Evolutionary conservation across 2,113 vertebrate genomes (phyloP).

Genomic region (Pygoscelis adeliae): DNA sequence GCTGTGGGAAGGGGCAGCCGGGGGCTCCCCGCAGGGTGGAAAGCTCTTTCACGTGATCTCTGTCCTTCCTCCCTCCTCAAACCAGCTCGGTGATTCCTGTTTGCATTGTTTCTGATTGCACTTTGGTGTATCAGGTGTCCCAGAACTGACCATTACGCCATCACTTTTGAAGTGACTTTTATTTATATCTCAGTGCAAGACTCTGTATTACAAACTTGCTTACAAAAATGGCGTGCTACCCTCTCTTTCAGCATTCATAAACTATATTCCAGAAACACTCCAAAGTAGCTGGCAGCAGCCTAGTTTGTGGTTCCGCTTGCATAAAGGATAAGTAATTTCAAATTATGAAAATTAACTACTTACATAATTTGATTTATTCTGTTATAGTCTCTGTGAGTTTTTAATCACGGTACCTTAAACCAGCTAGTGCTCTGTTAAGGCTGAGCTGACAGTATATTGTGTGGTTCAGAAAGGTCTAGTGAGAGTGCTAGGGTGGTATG

Average conservation of each 20-base stretch:
- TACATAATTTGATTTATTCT: conserved; percentile 3
- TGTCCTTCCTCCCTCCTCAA: neutral
- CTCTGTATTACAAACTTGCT: neutral
- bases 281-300: neutral
- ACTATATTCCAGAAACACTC: neutral
- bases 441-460: neutral
- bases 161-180: neutral
- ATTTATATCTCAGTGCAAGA: neutral
- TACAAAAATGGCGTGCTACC: neutral
- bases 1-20: neutral
- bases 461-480: neutral
- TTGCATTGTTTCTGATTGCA: neutral
- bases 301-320: neutral
- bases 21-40: rapidly evolving
- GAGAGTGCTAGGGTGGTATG: neutral
- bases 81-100: neutral
- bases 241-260: neutral
- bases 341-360: neutral
- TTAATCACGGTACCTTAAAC: neutral
- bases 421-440: neutral
- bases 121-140: neutral
- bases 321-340: neutral
- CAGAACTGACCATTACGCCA: neutral
- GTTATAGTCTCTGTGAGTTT: neutral
- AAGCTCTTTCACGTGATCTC: neutral